Evolutionary conservation across 2,797 vertebrate species (phyloP).

Genomic region (Pipistrellus pipistrellus): DNA sequence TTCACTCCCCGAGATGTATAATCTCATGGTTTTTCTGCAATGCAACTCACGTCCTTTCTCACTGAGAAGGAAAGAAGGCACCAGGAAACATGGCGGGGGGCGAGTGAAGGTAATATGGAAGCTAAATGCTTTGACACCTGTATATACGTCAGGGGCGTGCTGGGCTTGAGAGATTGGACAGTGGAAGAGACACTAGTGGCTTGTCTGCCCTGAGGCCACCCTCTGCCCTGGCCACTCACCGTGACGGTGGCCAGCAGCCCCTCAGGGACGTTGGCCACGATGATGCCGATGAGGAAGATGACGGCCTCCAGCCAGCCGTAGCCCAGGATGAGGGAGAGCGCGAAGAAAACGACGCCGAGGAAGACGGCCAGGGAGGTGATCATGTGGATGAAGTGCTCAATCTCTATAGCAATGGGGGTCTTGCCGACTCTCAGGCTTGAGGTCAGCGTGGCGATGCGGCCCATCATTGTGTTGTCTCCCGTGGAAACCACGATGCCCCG

Average conservation of each 20-base stretch:
- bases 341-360: slow-evolving; percentile 93
- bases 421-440: slow-evolving; percentile 91
- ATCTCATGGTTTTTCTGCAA: background rate
- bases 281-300: slow-evolving; percentile 97
- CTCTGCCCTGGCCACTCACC: slow-evolving; percentile 76
- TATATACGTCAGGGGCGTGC: too few relatives aligned
- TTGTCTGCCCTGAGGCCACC: background rate
- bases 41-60: background rate
- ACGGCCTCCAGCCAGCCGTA: slow-evolving; percentile 95
- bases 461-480: slow-evolving; percentile 95
- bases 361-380: slow-evolving; percentile 95
- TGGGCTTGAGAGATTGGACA: background rate
- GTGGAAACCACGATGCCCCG: slow-evolving; percentile 92
- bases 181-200: background rate
- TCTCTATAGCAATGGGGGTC: slow-evolving; percentile 95
- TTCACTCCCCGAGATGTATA: background rate
- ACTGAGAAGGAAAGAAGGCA: background rate
- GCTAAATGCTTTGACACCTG: background rate
- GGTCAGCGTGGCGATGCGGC: slow-evolving; percentile 94
- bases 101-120: background rate
- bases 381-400: slow-evolving; percentile 95
- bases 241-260: slow-evolving; percentile 96
- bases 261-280: slow-evolving; percentile 96
- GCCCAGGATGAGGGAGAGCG: slow-evolving; percentile 93
- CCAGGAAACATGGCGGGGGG: background rate